A percentile compares a stretch with the other conserved stretches of the same genome.
Conservation (phyloP, 2,797 vertebrate species). For the Megaceryle alcyon region DNA sequence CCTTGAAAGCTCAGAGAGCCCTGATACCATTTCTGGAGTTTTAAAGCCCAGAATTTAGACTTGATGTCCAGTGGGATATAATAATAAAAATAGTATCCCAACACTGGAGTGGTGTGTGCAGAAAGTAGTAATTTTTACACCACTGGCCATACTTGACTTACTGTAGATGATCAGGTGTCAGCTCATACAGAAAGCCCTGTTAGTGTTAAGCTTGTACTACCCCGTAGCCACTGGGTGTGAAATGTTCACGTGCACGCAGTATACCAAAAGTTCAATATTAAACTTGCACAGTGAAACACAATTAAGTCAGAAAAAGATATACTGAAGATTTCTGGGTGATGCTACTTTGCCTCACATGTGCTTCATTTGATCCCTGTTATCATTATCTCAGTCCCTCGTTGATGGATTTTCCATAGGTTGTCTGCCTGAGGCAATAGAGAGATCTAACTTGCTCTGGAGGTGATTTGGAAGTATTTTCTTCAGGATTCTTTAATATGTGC, state of each 20-base stretch:
- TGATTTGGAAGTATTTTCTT: neutral
- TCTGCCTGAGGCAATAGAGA: neutral
- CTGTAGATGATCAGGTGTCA: neutral
- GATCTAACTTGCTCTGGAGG: neutral
- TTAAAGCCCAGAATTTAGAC: neutral
- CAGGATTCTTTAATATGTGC: neutral
- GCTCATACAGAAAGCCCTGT: neutral
- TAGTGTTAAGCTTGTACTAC: neutral
- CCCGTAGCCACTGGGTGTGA: neutral
- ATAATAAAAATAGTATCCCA: neutral
- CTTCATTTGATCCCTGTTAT: neutral
- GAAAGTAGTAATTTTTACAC: neutral
- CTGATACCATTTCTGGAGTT: neutral
- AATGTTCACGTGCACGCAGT: neutral
- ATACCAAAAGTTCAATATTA: neutral
- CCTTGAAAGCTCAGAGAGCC: neutral
- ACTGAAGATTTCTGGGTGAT: neutral
- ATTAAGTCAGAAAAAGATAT: neutral
- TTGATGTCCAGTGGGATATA: neutral
- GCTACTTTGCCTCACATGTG: neutral
- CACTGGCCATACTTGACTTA: neutral
- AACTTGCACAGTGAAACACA: neutral
- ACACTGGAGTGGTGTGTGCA: neutral
- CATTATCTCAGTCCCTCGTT: neutral
- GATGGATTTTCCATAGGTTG: neutral